phyloP scores from a whole-genome alignment of 2,113 vertebrate genomes.

The Urocynchramus pylzowi region DNA sequence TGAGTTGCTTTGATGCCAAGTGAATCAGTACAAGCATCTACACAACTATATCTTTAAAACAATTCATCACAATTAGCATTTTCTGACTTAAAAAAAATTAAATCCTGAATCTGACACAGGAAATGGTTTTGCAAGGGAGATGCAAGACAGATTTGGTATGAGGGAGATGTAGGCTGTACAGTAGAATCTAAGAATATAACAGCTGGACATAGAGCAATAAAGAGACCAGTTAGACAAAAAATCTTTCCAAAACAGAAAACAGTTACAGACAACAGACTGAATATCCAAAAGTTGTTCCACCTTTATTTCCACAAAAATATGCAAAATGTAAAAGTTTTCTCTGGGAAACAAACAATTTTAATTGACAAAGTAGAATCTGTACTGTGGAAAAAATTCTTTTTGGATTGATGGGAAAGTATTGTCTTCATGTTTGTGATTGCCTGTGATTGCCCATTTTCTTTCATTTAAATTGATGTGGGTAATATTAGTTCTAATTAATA shows the following conservation, averaged over 20 bases:
- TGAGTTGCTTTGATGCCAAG: neutral
- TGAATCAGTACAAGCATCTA: neutral
- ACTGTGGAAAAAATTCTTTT: fast-evolving
- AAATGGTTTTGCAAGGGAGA: neutral
- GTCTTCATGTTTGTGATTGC: neutral
- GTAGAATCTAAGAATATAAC: neutral
- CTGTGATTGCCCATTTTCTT: neutral
- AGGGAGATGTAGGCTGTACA: neutral
- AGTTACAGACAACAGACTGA: neutral
- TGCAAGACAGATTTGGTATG: neutral
- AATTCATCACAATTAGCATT: neutral
- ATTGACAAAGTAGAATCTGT: neutral
- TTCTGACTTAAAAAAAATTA: neutral
- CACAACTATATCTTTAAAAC: neutral
- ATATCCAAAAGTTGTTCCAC: neutral
- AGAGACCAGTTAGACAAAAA: neutral
- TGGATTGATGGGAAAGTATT: neutral
- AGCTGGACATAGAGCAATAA: neutral
- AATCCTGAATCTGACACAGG: neutral
- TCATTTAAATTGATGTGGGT: neutral
- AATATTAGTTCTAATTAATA: neutral
- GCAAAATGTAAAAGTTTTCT: neutral
- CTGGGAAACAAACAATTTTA: neutral
- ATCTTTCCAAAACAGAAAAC: neutral
- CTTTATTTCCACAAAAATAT: neutral